Evolutionary conservation across 1,140 invertebrate genomes (phyloP), one percentile per base, ranked within the genome.

Genomic region (Lepidurus apus): DNA sequence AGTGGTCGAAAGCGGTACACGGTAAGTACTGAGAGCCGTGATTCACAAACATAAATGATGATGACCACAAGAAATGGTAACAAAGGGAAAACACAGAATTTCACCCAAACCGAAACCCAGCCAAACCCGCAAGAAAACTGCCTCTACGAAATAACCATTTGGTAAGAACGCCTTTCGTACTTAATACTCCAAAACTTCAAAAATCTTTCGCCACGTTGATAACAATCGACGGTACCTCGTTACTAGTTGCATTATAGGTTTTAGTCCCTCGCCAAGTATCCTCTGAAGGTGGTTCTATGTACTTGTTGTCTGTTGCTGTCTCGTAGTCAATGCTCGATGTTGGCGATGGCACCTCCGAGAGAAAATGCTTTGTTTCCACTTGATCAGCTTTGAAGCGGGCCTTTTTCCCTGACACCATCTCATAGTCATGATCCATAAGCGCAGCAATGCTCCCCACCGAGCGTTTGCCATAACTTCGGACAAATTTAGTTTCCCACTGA

Each of bases 351-450:
- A 65, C n/a, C 53, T 65, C 53, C 4, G 53, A 9, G 5, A 65
- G 17, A n/a, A 65, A 65, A 21, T 65, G 17, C 13, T 65, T 65
- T 13, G 21, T 17, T 21, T 65, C 53, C 4, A 65, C 53, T 65
- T 65, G 53, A 17, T 65, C 53, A n/a, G 53, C 53, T 65, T 65
- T 65, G 13, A 65, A 65, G 13, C 53, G 53, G 13, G 53, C 53
- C 21, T 65, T 65, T 65, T 65, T 65, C 53, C 53, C 53, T 65
- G 53, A 65, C 53, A 65, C 21, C 17, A 65, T 65, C 53, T 65
- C 53, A 21, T 65, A 65, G 53, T 65, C 53, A 65, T 65, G 53
- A 21, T 65, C 53, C 53, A 65, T 65, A 13, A 65, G 53, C 21
- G 53, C 53, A 65, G 53, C 53, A 65, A 65, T 65, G 21, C 21